Evolutionary conservation across 2,888 invertebrate species (phyloP).

Genomic region (Drosophila pegasa): DNA sequence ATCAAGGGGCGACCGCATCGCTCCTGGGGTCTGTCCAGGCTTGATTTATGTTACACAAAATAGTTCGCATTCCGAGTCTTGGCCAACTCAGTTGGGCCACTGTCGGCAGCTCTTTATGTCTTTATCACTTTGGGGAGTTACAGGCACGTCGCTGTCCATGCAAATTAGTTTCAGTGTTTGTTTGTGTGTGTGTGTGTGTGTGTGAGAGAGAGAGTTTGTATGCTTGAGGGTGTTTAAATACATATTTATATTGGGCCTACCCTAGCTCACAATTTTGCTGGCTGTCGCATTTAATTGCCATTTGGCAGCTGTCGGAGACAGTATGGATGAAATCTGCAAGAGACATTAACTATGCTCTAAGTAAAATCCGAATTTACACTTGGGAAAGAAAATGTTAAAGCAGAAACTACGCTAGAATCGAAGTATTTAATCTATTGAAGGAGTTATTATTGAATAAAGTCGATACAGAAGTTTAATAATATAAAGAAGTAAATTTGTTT

Average conservation of each 20-base stretch:
- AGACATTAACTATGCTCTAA: constrained; percentile 15
- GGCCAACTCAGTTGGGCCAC: constrained; percentile 18
- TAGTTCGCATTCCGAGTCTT: constrained; percentile 46
- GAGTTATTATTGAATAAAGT: too few species aligned
- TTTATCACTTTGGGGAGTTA: constrained; percentile 62
- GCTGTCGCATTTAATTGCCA: constrained; percentile 57
- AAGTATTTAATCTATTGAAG: neutral
- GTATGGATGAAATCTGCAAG: constrained; percentile 22
- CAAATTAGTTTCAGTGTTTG: constrained; percentile 45
- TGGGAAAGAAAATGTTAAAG: neutral
- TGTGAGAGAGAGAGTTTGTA: constrained; percentile 16
- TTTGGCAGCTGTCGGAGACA: constrained; percentile 22
- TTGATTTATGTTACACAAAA: constrained; percentile 60
- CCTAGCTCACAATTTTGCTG: constrained; percentile 29
- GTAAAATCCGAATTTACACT: constrained; percentile 5
- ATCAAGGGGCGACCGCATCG: constrained; percentile 9
- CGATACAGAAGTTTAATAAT: too few species aligned
- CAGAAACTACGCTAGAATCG: neutral
- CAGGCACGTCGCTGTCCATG: constrained; percentile 44
- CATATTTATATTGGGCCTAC: constrained; percentile 41
- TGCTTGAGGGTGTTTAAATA: constrained; percentile 37
- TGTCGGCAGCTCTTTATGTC: constrained; percentile 55
- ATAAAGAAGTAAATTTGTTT: too few species aligned
- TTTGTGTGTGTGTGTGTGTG: constrained; percentile 12
- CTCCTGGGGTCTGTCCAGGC: constrained; percentile 32